These are phyloP conservation scores for Drosophila malerkotliana DNA, from an alignment of 1,140 invertebrate genomes.

Conservation along the genomic window DNA sequence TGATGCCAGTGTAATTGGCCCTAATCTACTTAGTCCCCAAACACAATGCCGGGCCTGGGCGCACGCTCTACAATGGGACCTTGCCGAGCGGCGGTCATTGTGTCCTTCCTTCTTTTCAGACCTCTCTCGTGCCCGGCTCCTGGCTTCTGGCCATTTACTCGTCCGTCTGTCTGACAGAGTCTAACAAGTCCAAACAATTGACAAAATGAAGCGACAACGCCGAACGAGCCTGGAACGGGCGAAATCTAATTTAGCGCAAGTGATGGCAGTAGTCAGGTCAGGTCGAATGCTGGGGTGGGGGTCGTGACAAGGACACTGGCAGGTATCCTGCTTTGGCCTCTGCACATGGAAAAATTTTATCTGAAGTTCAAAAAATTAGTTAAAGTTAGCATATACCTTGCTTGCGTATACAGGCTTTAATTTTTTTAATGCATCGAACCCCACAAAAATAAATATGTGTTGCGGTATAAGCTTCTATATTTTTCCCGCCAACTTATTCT, in stretches of 20 bases:
- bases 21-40: conserved; percentile 74
- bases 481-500: background rate
- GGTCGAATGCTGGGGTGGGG: conserved; percentile 13
- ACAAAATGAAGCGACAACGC: conserved; percentile 77
- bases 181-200: conserved; percentile 69
- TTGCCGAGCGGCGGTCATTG: conserved; percentile 36
- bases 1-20: conserved; percentile 67
- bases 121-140: background rate
- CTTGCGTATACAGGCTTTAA: no score
- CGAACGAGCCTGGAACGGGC: conserved; percentile 55
- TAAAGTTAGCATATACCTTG: no score
- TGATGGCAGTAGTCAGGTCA: conserved; percentile 47
- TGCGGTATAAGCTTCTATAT: background rate
- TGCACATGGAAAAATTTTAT: conserved; percentile 20
- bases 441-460: no score
- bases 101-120: conserved; percentile 12
- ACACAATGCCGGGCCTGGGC: conserved; percentile 59
- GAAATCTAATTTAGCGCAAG: conserved; percentile 79
- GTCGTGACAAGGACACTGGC: background rate
- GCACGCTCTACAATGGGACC: conserved; percentile 61
- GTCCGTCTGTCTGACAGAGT: conserved; percentile 28
- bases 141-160: conserved; percentile 62
- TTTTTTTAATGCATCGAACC: no score
- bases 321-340: conserved; percentile 12
- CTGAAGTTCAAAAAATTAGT: no score